Base-by-base conservation (phyloP, 2,888 invertebrate species). In the Folsomia candida region DNA sequence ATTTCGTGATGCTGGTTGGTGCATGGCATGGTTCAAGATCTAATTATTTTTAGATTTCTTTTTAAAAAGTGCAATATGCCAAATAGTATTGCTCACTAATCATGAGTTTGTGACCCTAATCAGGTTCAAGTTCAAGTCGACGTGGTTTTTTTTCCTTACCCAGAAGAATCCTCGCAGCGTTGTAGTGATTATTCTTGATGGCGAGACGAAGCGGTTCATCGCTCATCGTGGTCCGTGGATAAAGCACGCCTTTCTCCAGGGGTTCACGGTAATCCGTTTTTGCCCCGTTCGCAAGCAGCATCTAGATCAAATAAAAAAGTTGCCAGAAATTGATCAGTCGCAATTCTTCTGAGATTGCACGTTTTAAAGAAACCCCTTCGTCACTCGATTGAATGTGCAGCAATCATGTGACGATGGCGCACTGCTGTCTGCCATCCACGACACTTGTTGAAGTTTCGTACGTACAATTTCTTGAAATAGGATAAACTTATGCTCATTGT, bases 121-220 rank as follows among this genome's bases (percentile, higher is more conserved):
- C 54, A 54, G 54, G 54, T 54, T 54, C 54, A 54, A 54, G 54
- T 54, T 54, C 54, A 54, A n/a, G 20, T n/a, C n/a, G n/a, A n/a
- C n/a, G n/a, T n/a, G n/a, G 54, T n/a, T 54, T 20, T 14, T 54
- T 54, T 54, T 4, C 18, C 60, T 60, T 73, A 79, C 79, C 78
- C 47, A 79, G 75, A 51, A 79, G 72, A 69, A 75, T 69, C 22
- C 83, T 82, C 9, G 85, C 85, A 70, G 86, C 86, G 64, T 86
- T 85, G 81, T 89, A 90, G 82, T 94, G 92, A 76, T 91, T 90
- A 82, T 93, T 93, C 80, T 93, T 88, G 76, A 96, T 89, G 1
- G 95, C 94, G 76, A 96, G 85, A 60, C 94, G 86, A n/a, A 96
- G 85, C 0, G 96, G 95, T 81, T 95, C 94, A 81, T 94, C 94